Evolutionary conservation across 30 jellyfish, hydroid and myxozoan genomes (phyloP), one percentile per base, ranked within the genome.

Genomic region (Aurelia sp.): DNA sequence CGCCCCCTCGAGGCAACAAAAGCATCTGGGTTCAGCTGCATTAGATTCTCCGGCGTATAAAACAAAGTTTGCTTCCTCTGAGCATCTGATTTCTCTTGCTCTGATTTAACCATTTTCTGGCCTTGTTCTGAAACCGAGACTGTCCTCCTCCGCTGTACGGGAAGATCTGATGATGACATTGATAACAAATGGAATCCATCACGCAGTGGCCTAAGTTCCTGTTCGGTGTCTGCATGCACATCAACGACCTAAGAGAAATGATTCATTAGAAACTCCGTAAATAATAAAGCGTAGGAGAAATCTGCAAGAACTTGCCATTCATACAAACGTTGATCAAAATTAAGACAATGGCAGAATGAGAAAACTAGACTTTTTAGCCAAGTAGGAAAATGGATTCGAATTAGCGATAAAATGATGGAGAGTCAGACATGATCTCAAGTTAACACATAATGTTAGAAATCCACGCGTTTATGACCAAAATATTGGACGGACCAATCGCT

Each of bases 1-100:
- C 55, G 13, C 15, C 55, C 55, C 8, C 8, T 44, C 15, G 55
- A 44, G 8, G 55, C 55, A 44, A 44, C 55, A 44, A 86, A 86
- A 6, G 96, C 89, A 76, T 76, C 81, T 40, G 83, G 76, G 63
- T 86, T 77, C 35, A 86, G 44, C 53, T 65, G 86, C 53, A 70
- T 59, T 16, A 86, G 66, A 60, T 51, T 86, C 33, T 77, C 90
- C 17, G 90, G 78, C 15, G n/a, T 66, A 12, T 69, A 82, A 50
- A 82, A 82, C 63, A 82, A 35, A 8, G 48, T 18, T 52, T 82
- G 82, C 63, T 48, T 70, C 10, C 64, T 19, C 30, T 13, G 77
- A 10, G 74, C 15, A 3, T 77, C 88, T 33, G 62, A 31, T 33
- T 22, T 33, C 81, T 57, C 66, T 13, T 40, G 61, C 8, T 73